These are phyloP conservation scores for Megalurothrips usitatus DNA, from an alignment of 2,888 invertebrate species.

Conservation along the genomic window DNA sequence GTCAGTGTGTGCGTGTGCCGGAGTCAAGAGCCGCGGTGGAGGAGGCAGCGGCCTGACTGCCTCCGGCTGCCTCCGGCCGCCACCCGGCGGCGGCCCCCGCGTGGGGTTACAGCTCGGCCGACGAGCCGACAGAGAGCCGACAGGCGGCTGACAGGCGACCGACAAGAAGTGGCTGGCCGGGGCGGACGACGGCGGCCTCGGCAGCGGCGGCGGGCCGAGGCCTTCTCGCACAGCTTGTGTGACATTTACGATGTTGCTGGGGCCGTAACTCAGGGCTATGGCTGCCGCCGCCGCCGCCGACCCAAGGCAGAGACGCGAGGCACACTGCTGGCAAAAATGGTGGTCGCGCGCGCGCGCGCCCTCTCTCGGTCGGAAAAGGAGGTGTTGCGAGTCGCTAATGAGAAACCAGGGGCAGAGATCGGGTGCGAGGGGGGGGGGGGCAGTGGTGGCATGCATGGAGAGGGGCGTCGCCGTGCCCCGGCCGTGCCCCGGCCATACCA, in stretches of 20 bases:
- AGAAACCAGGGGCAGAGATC: too few species aligned
- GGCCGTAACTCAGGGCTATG: constrained; percentile 22
- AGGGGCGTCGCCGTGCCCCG: too few species aligned
- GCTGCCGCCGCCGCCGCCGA: neutral
- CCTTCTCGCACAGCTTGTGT: constrained; percentile 10
- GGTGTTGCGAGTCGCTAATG: too few species aligned
- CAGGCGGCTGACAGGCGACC: constrained; percentile 2
- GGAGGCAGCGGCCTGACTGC: too few species aligned
- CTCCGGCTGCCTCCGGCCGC: too few species aligned
- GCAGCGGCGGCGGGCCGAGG: constrained; percentile 6
- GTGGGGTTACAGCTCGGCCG: neutral
- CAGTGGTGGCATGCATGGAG: neutral
- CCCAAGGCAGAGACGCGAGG: neutral
- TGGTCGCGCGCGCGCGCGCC: neutral
- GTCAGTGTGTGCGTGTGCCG: too few species aligned
- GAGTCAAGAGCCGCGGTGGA: too few species aligned
- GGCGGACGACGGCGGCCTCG: constrained; percentile 3
- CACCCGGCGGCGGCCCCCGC: too few species aligned
- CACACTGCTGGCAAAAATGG: neutral
- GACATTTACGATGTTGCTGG: constrained; percentile 24
- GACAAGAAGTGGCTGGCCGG: constrained; percentile 18
- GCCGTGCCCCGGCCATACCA: neutral
- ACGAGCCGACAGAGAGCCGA: constrained; percentile 16
- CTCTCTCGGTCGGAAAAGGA: too few species aligned
- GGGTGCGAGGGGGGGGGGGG: too few species aligned